phyloP scores from a whole-genome alignment of 2,113 vertebrate species.

The Pseudolaguvia tuberculata region DNA sequence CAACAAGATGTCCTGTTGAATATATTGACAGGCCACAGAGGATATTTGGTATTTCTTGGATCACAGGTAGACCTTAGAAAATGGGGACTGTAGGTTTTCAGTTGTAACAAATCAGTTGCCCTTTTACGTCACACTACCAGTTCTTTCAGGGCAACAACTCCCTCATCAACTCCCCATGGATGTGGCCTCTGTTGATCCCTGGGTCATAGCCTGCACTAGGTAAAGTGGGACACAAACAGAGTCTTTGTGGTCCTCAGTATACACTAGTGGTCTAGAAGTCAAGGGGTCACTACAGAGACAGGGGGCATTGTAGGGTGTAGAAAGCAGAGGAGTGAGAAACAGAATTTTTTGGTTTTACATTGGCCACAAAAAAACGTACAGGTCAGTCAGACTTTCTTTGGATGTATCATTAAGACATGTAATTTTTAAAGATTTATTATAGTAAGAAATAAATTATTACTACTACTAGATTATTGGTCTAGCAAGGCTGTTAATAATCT shows the following conservation, averaged over 20 bases:
- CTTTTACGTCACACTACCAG: conserved; percentile 42
- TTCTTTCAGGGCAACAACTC: conserved; percentile 36
- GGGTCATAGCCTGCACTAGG: conserved; percentile 33
- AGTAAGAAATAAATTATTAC: not conserved
- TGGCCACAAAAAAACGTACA: not conserved
- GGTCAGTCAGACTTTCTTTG: not conserved
- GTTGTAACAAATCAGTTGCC: conserved; percentile 36
- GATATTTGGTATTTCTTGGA: not conserved
- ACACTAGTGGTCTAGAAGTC: conserved; percentile 58
- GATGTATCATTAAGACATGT: not conserved
- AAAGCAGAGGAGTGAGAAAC: conserved; percentile 3
- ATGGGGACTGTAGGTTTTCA: conserved; percentile 25
- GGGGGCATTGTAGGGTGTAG: conserved; percentile 44
- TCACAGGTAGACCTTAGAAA: not conserved
- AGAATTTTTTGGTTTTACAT: conserved; percentile 8
- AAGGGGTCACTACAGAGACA: conserved; percentile 64
- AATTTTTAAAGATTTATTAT: not conserved
- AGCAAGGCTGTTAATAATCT: conserved; percentile 13
- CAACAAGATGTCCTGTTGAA: conserved; percentile 42
- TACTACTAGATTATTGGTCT: not conserved
- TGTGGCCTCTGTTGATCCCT: conserved; percentile 47
- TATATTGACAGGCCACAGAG: conserved; percentile 35
- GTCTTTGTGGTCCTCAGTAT: conserved; percentile 64
- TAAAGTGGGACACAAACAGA: conserved; percentile 56
- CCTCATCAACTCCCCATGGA: conserved; percentile 37